These are phyloP conservation scores for Epinephelus coioides DNA, from an alignment of 2,797 vertebrate genomes.

Conservation along the genomic window DNA sequence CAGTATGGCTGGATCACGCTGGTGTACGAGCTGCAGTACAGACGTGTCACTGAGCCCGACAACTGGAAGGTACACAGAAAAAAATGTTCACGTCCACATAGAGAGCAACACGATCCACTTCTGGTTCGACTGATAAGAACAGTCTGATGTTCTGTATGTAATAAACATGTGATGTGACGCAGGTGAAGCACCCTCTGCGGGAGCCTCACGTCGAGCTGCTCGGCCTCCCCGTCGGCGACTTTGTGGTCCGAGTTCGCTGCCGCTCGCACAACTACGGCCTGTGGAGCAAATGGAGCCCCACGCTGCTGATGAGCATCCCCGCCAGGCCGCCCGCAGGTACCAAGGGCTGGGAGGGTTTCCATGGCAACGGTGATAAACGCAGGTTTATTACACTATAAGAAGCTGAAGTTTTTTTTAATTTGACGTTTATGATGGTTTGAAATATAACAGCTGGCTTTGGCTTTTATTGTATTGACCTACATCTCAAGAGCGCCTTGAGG, in stretches of 20 bases:
- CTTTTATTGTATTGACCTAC: no score
- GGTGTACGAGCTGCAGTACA: slow-evolving; percentile 85
- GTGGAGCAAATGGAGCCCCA: slow-evolving; percentile 86
- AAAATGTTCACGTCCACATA: no score
- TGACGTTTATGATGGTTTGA: no score
- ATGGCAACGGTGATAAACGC: neutral
- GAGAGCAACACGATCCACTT: no score
- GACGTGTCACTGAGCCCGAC: slow-evolving; percentile 61
- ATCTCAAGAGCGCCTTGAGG: no score
- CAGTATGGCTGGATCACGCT: slow-evolving; percentile 87
- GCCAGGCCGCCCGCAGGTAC: slow-evolving; percentile 60
- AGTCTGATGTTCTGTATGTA: no score
- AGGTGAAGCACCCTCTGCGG: slow-evolving; percentile 80
- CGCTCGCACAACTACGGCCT: slow-evolving; percentile 79
- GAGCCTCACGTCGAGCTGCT: slow-evolving; percentile 82
- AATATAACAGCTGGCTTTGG: no score
- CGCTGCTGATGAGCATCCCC: slow-evolving; percentile 73
- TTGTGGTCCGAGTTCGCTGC: slow-evolving; percentile 82
- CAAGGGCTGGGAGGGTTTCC: neutral
- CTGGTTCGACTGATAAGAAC: no score
- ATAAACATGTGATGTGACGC: neutral
- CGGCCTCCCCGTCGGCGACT: slow-evolving; percentile 76
- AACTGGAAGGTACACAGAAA: slow-evolving; percentile 82
- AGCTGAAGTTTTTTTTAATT: no score
- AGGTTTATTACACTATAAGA: no score